Base-by-base conservation (phyloP, 2,113 vertebrate genomes). In the Monopterus albus region DNA sequence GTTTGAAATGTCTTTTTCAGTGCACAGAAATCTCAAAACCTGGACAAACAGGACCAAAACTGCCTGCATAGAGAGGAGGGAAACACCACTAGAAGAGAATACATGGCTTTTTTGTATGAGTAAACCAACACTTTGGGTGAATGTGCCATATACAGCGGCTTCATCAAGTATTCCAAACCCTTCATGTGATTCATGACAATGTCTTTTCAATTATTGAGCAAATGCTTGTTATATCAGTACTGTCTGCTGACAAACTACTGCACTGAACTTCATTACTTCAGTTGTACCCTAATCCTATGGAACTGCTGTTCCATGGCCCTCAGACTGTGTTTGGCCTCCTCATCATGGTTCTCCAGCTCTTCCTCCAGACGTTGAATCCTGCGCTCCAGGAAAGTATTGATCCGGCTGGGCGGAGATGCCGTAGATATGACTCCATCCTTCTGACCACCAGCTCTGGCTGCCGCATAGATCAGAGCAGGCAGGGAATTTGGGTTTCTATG, bases 301-400 rank as follows among this genome's bases (percentile, higher is more conserved):
- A 96, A 99, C 29, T 95, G 94, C 7, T 98, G 96, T 56, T 98
- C 96, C 96, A 98, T 95, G 47, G 92, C 84, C 50, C 93, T 88
- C 43, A 98, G 94, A 82, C 93, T 95, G 81, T 89, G 94, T 70
- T 98, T 98, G 64, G 96, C 95, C 79, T 97, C 95, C 60, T 98
- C 96, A 65, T 98, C 95, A 77, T 90, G 95, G 51, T 89, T 93
- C 88, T 98, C 96, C 60, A 98, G 94, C 81, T 98, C 95, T 0
- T 88, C 85, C 93, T 98, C 97, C 82, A 99, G 88, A 18, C 94
- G 95, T 49, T 95, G 94, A 23, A 98, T 88, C 75, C 95, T 93
- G 83, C 81, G 93, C 81, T 99, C 96, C 88, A 97, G 89, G 74
- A 97, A 93, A 38, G 89, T 84, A 10, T 81, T 83, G 26, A 94